Conservation (phyloP, 2,113 vertebrate genomes). For the Sakesphorus luctuosus region DNA sequence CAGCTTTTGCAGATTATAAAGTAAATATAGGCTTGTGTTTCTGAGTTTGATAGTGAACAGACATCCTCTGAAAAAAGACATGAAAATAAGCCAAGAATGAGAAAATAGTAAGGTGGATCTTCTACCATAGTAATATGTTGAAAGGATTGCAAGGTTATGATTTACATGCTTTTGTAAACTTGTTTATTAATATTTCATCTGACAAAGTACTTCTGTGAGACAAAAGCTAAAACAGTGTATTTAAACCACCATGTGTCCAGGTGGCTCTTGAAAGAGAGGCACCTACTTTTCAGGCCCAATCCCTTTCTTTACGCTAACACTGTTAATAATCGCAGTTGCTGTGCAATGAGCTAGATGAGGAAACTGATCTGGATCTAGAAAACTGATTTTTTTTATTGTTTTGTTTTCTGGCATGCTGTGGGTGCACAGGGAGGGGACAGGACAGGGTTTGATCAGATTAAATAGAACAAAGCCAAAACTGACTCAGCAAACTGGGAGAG, state of each 20-base stretch:
- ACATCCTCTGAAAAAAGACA: background rate
- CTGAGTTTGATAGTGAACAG: background rate
- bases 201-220: background rate
- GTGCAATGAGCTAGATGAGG: background rate
- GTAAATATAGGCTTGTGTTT: background rate
- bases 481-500: background rate
- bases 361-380: background rate
- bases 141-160: background rate
- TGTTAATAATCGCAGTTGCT: background rate
- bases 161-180: background rate
- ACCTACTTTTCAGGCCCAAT: background rate
- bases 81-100: background rate
- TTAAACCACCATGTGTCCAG: background rate
- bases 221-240: background rate
- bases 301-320: rapidly evolving
- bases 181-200: background rate
- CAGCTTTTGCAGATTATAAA: background rate
- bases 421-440: background rate
- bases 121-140: background rate
- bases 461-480: background rate
- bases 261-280: background rate
- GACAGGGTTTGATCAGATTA: background rate
- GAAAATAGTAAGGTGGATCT: background rate
- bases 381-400: rapidly evolving
- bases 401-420: background rate